Conservation (phyloP, 1,140 invertebrate genomes). For the Brevipalpus yothersi region DNA sequence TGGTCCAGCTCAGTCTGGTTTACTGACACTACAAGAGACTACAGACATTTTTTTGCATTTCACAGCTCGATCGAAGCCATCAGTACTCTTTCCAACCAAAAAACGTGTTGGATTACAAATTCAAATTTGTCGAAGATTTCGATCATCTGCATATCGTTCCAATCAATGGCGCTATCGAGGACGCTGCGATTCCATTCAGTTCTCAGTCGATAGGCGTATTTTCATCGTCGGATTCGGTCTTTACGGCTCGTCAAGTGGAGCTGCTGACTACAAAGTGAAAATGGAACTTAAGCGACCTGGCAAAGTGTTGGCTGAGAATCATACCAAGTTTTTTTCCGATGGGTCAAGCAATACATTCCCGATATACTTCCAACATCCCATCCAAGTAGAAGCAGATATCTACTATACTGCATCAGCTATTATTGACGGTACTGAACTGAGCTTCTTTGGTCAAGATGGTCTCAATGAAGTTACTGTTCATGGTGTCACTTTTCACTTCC, state of each 20-base stretch:
- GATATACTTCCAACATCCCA: conserved; percentile 73
- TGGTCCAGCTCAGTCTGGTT: conserved; percentile 59
- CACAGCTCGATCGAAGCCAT: conserved; percentile 36
- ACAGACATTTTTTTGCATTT: conserved; percentile 68
- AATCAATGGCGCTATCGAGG: conserved; percentile 84
- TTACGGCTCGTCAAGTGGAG: conserved; percentile 71
- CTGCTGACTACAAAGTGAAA: conserved; percentile 66
- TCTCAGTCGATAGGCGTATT: conserved; percentile 68
- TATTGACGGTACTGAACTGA: conserved; percentile 64
- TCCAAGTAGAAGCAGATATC: conserved; percentile 52
- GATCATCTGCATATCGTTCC: conserved; percentile 79
- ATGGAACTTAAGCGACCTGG: conserved; percentile 67
- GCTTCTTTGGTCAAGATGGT: conserved; percentile 84
- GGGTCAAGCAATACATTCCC: conserved; percentile 79
- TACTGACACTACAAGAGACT: conserved; percentile 63
- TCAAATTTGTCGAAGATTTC: conserved; percentile 76
- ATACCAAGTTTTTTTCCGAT: conserved; percentile 75
- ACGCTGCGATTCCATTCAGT: conserved; percentile 72
- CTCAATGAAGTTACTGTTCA: conserved; percentile 58
- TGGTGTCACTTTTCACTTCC: conserved; percentile 71
- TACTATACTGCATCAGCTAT: conserved; percentile 74
- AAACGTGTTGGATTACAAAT: conserved; percentile 58
- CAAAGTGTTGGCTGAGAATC: conserved; percentile 57
- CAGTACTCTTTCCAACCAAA: conserved; percentile 49
- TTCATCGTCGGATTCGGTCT: conserved; percentile 76